A percentile compares a stretch with the other conserved stretches of the same genome.
phyloP scores from a whole-genome alignment of 2,888 invertebrate species.

The Apantesis nais region DNA sequence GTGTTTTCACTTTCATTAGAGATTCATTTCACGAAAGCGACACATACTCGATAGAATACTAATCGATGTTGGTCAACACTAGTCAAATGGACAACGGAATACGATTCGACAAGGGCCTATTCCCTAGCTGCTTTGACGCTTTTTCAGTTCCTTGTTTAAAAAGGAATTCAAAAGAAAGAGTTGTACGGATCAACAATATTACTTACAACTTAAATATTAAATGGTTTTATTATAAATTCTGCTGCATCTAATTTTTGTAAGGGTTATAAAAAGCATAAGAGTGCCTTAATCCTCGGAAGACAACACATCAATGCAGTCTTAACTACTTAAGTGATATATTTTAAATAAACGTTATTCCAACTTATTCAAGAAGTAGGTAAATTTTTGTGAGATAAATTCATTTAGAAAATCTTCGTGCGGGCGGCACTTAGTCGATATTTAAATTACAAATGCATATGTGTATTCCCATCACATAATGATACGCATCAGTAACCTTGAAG shows the following conservation, averaged over 20 bases:
- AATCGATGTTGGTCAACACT: constrained; percentile 43
- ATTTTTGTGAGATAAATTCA: neutral
- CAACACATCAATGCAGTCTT: no score
- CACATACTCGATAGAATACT: constrained; percentile 55
- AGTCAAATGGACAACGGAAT: constrained; percentile 13
- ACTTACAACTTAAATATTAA: neutral
- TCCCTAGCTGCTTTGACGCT: constrained; percentile 47
- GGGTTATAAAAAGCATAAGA: no score
- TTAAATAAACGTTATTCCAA: neutral
- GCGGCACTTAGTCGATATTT: neutral
- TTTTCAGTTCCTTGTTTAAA: constrained; percentile 31
- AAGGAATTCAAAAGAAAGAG: constrained; percentile 1
- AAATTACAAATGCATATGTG: neutral
- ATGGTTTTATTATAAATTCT: neutral
- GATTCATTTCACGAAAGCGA: constrained; percentile 63
- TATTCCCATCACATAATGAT: constrained; percentile 1
- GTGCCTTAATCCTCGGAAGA: no score
- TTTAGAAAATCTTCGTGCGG: neutral
- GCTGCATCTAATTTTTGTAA: neutral
- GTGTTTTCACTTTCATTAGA: constrained; percentile 69
- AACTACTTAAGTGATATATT: neutral
- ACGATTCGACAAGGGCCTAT: constrained; percentile 21
- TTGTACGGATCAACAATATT: neutral
- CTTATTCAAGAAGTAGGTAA: no score
- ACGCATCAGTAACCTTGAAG: neutral